phyloP scores from a whole-genome alignment of 1,140 invertebrate genomes.

The Hypsibius dujardini region DNA sequence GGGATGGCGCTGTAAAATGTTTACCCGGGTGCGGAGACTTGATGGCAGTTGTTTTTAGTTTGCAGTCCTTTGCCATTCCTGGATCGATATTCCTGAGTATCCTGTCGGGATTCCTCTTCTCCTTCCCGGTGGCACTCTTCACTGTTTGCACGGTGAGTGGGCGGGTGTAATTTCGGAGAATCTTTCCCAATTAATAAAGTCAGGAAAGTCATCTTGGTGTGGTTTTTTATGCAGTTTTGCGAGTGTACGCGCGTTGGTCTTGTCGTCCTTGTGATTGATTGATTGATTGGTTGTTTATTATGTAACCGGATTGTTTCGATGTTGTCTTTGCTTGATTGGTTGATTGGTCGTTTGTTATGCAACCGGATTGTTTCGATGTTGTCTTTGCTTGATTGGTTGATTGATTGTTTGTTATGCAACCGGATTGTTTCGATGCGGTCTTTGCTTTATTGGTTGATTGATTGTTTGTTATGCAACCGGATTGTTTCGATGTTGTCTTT shows the following conservation, averaged over 20 bases:
- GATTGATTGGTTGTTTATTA: background rate
- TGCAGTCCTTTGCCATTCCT: constrained; percentile 98
- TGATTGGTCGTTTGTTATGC: background rate
- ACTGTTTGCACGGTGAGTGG: constrained; percentile 62
- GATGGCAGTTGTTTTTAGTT: constrained; percentile 38
- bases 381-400: background rate
- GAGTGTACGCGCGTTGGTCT: no score
- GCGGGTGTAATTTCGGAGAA: no score
- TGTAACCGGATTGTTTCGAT: background rate
- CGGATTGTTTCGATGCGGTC: no score
- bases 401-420: no score
- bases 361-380: background rate
- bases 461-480: no score
- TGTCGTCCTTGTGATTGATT: no score
- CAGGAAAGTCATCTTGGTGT: no score
- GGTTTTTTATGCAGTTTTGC: no score
- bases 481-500: no score
- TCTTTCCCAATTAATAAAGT: no score
- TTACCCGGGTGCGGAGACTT: no score
- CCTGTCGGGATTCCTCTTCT: constrained; percentile 87
- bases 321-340: background rate
- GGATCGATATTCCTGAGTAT: constrained; percentile 95
- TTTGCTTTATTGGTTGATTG: no score
- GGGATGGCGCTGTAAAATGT: background rate
- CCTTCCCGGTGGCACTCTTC: constrained; percentile 67